Base-by-base conservation (phyloP, 2,113 vertebrate genomes). In the Neolamprologus cancellatus region DNA sequence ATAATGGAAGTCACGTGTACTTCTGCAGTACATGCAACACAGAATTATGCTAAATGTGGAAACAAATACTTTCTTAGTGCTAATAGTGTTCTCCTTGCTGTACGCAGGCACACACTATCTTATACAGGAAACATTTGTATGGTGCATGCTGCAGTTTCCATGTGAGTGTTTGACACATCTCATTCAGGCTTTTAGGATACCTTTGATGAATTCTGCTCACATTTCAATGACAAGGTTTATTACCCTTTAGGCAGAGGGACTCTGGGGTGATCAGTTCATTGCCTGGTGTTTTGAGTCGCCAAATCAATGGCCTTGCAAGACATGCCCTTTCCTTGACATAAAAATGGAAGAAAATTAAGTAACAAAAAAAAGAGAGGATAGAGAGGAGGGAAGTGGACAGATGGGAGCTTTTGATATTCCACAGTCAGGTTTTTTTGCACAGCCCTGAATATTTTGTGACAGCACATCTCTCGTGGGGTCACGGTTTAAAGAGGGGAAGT, bases 161-260 rank as follows among this genome's bases (percentile, higher is more conserved):
- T 90, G 20, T 81, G 15, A 66, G 14, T 74, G 53, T 74, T 86
- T 83, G 23, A n/a, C 17, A 79, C 15, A 46, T 64, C 59, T 78
- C 25, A 12, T 7, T 34, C 4, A 4, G 28, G 30, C 15, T 79
- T 83, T 84, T 53, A 7, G 36, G 57, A 89, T 66, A 81, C 46
- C 79, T 82, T 71, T 50, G 34, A 81, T 15, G 57, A 39, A 88
- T 85, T 88, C 92, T 78, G 79, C 66, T 91, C 85, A 91, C 93
- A 87, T 90, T 93, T 92, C 88, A 94, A 84, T 88, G 85, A 87
- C 85, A 85, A 55, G 46, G 83, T 92, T 93, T 94, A 93, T 89
- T 90, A 87, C 44, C 87, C 85, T 81, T 78, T 83, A 90, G 74
- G 54, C 53, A 64, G 30, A 57, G 36, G 61, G 81, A 79, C 90